Percentiles rank a stretch among this genome's conserved stretches.
Evolutionary conservation across 2,113 vertebrate species (phyloP).

Genomic region (Ophthalmolycus amberensis): DNA sequence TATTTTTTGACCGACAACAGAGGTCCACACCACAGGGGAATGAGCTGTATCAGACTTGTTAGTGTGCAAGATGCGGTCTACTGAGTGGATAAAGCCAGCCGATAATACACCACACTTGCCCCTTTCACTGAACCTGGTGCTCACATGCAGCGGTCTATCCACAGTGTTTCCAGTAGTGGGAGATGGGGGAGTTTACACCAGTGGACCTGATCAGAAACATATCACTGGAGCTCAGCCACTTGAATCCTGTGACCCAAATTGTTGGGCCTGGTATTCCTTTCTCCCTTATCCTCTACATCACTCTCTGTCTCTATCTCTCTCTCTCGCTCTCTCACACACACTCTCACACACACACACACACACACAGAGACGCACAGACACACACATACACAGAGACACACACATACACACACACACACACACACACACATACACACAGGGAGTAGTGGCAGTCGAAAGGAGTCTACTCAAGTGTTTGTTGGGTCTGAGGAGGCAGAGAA

Average conservation of each 20-base stretch:
- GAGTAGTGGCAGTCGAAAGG: slow-evolving; percentile 50
- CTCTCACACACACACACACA: slow-evolving; percentile 25
- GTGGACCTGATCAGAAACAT: slow-evolving; percentile 69
- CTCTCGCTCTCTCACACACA: slow-evolving; percentile 19
- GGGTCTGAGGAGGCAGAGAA: slow-evolving; percentile 34
- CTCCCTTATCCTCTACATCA: slow-evolving; percentile 45
- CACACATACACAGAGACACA: slow-evolving; percentile 44
- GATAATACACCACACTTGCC: background rate
- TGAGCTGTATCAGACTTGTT: background rate
- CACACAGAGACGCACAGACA: slow-evolving; percentile 27
- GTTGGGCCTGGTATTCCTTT: slow-evolving; percentile 58
- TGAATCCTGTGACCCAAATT: slow-evolving; percentile 68
- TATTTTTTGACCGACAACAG: background rate
- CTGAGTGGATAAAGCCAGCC: background rate
- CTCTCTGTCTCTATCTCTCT: slow-evolving; percentile 10
- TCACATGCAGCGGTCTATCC: slow-evolving; percentile 14
- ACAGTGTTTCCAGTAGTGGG: slow-evolving; percentile 8
- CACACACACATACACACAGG: slow-evolving; percentile 19
- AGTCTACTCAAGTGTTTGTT: slow-evolving; percentile 66
- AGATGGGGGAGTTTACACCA: slow-evolving; percentile 36
- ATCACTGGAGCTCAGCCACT: slow-evolving; percentile 65
- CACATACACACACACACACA: slow-evolving; percentile 39
- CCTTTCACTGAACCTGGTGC: slow-evolving; percentile 10
- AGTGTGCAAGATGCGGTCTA: background rate
- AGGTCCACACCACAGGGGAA: background rate